These are phyloP conservation scores for Parotia lawesii DNA, from an alignment of 2,113 vertebrate species.

Conservation along the genomic window DNA sequence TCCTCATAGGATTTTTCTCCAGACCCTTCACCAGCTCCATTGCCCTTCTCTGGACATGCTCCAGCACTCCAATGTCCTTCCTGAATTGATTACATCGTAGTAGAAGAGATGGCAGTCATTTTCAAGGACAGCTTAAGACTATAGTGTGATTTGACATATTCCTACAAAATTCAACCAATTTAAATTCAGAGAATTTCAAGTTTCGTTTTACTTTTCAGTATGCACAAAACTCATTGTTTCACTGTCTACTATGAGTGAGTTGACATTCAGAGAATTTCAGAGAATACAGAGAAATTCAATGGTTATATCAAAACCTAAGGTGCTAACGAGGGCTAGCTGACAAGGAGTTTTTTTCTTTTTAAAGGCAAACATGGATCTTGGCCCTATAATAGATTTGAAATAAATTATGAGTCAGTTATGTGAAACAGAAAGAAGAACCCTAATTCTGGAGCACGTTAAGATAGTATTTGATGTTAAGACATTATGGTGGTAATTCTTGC, in stretches of 20 bases:
- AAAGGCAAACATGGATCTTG: background rate
- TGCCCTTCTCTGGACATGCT: background rate
- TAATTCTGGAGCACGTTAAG: background rate
- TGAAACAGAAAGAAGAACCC: background rate
- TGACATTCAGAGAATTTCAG: background rate
- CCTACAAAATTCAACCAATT: background rate
- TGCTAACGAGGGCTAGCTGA: background rate
- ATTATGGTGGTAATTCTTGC: background rate
- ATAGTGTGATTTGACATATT: background rate
- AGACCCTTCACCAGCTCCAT: background rate
- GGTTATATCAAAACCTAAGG: background rate
- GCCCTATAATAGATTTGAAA: background rate
- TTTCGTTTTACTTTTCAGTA: background rate
- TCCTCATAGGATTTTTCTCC: background rate
- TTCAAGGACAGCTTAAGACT: background rate
- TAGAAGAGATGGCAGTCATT: background rate
- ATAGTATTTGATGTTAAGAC: background rate
- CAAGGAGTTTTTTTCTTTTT: background rate
- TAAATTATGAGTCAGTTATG: background rate
- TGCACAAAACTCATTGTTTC: background rate
- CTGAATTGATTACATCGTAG: background rate
- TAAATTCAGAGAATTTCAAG: background rate
- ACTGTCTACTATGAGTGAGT: accelerated
- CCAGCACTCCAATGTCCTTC: too few relatives aligned
- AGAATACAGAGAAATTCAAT: background rate